Evolutionary conservation across 2,797 vertebrate genomes (phyloP).

Genomic region (Salarias fasciatus): DNA sequence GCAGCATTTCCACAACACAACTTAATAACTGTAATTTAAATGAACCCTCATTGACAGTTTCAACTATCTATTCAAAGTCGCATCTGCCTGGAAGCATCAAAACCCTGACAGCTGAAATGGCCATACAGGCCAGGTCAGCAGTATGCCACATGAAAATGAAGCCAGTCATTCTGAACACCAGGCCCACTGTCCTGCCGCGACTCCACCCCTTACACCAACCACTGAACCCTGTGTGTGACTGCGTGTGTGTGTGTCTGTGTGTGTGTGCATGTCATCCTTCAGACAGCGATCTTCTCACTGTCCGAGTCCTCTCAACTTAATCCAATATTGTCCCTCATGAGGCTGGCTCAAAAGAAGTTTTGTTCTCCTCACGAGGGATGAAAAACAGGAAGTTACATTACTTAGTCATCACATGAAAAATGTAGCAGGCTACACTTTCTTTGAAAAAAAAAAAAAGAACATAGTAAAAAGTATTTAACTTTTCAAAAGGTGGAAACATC

Average conservation of each 20-base stretch:
- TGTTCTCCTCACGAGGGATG: constrained; percentile 37
- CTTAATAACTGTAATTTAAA: too few relatives aligned
- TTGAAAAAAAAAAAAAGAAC: too few relatives aligned
- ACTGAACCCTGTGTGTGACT: constrained; percentile 1
- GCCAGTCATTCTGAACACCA: constrained; percentile 78
- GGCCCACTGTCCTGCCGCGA: constrained; percentile 59
- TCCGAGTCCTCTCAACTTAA: constrained; percentile 44
- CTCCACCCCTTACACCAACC: constrained; percentile 53
- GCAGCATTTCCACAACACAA: too few relatives aligned
- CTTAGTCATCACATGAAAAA: constrained; percentile 14
- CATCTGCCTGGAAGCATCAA: too few relatives aligned
- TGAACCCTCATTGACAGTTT: too few relatives aligned
- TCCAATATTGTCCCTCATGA: constrained; percentile 43
- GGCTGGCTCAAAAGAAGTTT: constrained; percentile 49
- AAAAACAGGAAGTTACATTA: neutral
- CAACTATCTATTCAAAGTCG: too few relatives aligned
- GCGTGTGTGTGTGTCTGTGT: constrained; percentile 4
- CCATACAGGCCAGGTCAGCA: constrained; percentile 55
- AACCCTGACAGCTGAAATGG: constrained; percentile 49
- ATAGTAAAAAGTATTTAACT: too few relatives aligned
- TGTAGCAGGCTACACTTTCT: too few relatives aligned
- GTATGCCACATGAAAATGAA: constrained; percentile 75
- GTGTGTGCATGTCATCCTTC: constrained; percentile 24
- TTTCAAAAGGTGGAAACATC: too few relatives aligned
- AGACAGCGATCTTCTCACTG: constrained; percentile 23